Evolutionary conservation across 2,113 vertebrate species (phyloP).

Genomic region (Myanophis thanlyinensis): DNA sequence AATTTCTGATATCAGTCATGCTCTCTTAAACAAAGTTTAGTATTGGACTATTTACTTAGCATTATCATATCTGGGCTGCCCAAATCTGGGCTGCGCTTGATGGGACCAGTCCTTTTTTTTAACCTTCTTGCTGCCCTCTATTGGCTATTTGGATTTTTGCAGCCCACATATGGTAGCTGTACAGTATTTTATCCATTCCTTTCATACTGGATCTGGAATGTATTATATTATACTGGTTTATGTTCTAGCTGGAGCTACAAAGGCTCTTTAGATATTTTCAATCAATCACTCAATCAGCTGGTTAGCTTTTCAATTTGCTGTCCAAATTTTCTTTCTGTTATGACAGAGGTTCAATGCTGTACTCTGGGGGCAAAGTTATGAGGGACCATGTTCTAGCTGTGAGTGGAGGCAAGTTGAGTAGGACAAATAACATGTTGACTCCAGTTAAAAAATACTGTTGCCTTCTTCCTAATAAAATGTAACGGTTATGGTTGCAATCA

Average conservation of each 20-base stretch:
- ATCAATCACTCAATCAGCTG: neutral
- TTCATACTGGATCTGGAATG: neutral
- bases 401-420: neutral
- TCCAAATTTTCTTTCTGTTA: neutral
- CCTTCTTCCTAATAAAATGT: neutral
- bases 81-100: neutral
- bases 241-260: neutral
- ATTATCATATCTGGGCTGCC: neutral
- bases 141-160: neutral
- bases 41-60: neutral
- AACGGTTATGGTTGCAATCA: neutral
- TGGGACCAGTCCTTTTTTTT: neutral
- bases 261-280: neutral
- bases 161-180: neutral
- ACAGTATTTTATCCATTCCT: neutral
- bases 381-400: neutral
- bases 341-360: neutral
- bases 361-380: neutral
- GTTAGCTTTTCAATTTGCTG: neutral
- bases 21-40: neutral
- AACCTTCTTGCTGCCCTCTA: neutral
- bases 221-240: neutral
- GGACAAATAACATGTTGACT: neutral
- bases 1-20: neutral
- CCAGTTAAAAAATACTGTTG: neutral